A percentile compares a stretch with the other conserved stretches of the same genome.
These are phyloP conservation scores for Cydia pomonella DNA, from an alignment of 1,140 invertebrate species.

Conservation along the genomic window DNA sequence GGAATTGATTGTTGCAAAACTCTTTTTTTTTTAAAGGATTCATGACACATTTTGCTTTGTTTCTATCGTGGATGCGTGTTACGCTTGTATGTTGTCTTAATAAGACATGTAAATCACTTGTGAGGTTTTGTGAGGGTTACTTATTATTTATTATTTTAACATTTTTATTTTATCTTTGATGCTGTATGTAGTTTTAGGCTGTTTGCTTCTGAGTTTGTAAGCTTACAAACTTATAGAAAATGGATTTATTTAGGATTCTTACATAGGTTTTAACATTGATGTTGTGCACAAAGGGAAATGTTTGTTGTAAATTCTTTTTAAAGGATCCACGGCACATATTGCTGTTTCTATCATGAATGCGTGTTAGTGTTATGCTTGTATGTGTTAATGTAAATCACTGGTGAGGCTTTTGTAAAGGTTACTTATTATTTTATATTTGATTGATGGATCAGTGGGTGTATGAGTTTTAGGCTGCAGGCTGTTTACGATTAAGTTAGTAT, in stretches of 20 bases:
- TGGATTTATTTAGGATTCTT: too few species aligned
- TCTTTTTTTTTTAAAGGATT: slow-evolving; percentile 72
- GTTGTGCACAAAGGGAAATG: slow-evolving; percentile 78
- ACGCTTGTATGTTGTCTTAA: neutral
- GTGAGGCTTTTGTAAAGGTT: neutral
- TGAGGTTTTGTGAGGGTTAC: neutral
- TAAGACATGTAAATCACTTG: neutral
- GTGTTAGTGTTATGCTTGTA: neutral
- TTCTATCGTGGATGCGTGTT: slow-evolving; percentile 22
- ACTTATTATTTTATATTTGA: too few species aligned
- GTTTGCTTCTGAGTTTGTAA: too few species aligned
- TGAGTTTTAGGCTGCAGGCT: neutral
- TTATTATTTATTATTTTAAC: too few species aligned
- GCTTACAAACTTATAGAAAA: too few species aligned
- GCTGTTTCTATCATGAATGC: slow-evolving; percentile 40
- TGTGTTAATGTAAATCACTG: neutral
- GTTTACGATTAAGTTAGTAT: too few species aligned
- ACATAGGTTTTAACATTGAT: slow-evolving; percentile 56
- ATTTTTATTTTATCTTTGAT: too few species aligned
- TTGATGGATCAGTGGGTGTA: neutral
- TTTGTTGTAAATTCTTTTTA: slow-evolving; percentile 76
- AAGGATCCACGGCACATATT: slow-evolving; percentile 71
- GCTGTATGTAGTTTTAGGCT: too few species aligned
- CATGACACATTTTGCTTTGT: slow-evolving; percentile 69
- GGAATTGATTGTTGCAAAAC: slow-evolving; percentile 79